Percentiles rank a stretch among this genome's conserved stretches.
phyloP scores from a whole-genome alignment of 2,888 invertebrate genomes.

The Polylopha cassiicola region DNA sequence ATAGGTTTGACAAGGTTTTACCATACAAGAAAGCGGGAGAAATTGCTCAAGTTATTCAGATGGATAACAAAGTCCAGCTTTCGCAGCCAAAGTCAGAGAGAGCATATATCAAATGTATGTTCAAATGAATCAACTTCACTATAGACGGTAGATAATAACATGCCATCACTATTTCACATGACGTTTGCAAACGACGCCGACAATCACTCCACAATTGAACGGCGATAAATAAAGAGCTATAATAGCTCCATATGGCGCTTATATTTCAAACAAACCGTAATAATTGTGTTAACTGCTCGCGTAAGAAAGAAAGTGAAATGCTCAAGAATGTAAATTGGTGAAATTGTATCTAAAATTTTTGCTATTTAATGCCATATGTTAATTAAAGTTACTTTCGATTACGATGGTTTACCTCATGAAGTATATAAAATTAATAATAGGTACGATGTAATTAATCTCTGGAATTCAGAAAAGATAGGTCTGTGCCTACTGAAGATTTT shows the following conservation, averaged over 20 bases:
- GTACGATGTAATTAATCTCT: constrained; percentile 2
- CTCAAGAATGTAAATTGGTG: constrained; percentile 40
- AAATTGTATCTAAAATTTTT: constrained; percentile 30
- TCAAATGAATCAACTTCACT: constrained; percentile 15
- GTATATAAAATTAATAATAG: constrained; percentile 1
- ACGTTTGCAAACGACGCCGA: constrained; percentile 6
- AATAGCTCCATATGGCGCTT: constrained; percentile 28
- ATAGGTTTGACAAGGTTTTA: neutral
- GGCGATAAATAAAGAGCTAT: constrained; percentile 24
- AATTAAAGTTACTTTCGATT: constrained; percentile 20
- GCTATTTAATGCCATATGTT: constrained; percentile 14
- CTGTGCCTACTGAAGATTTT: too few species aligned
- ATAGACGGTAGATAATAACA: constrained; percentile 12
- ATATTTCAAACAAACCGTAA: constrained; percentile 28
- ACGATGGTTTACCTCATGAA: constrained; percentile 10
- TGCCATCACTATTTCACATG: constrained; percentile 16
- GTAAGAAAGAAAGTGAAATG: constrained; percentile 43
- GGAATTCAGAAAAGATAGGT: too few species aligned
- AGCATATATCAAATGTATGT: constrained; percentile 10
- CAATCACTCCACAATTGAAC: constrained; percentile 25
- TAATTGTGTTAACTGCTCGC: constrained; percentile 36
- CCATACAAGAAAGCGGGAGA: constrained; percentile 13
- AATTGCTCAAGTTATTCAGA: constrained; percentile 12
- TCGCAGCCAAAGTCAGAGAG: constrained; percentile 10
- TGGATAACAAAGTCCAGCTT: constrained; percentile 17